A percentile compares a stretch with the other conserved stretches of the same genome.
Conservation (phyloP, 1,140 invertebrate genomes). For the Drosophila triauraria region DNA sequence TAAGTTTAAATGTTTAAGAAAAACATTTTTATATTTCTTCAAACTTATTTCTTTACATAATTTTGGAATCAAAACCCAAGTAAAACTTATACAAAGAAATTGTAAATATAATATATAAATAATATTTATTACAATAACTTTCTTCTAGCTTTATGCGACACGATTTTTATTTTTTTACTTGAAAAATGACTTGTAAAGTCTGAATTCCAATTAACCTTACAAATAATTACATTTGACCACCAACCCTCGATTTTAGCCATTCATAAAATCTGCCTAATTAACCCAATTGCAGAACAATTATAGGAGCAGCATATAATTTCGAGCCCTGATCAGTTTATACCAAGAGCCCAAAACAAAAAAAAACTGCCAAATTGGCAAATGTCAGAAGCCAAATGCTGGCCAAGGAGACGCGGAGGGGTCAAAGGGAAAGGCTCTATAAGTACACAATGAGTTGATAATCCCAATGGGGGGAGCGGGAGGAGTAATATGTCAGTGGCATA, state of each 20-base stretch:
- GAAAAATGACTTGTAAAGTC: too few species aligned
- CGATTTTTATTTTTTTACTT: too few species aligned
- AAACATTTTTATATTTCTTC: too few species aligned
- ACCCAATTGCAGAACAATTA: constrained; percentile 54
- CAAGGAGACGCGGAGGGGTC: constrained; percentile 14
- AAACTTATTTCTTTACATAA: too few species aligned
- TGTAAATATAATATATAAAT: too few species aligned
- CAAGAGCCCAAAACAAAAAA: constrained; percentile 12
- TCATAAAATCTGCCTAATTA: constrained; percentile 1
- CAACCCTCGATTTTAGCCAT: not conserved
- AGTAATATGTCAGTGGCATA: constrained; percentile 39
- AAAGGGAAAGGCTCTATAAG: constrained; percentile 26
- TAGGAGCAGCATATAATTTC: constrained; percentile 38
- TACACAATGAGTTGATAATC: constrained; percentile 81
- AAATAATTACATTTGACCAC: too few species aligned
- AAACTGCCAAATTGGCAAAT: constrained; percentile 52
- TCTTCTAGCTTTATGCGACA: too few species aligned
- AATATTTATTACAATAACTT: too few species aligned
- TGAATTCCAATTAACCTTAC: too few species aligned
- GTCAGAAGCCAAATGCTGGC: constrained; percentile 34
- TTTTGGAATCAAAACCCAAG: too few species aligned
- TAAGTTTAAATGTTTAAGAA: too few species aligned
- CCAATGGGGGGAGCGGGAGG: constrained; percentile 43
- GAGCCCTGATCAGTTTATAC: constrained; percentile 32
- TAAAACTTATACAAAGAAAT: too few species aligned